Conservation (phyloP, 1,140 invertebrate species). For the Trissolcus basalis region DNA sequence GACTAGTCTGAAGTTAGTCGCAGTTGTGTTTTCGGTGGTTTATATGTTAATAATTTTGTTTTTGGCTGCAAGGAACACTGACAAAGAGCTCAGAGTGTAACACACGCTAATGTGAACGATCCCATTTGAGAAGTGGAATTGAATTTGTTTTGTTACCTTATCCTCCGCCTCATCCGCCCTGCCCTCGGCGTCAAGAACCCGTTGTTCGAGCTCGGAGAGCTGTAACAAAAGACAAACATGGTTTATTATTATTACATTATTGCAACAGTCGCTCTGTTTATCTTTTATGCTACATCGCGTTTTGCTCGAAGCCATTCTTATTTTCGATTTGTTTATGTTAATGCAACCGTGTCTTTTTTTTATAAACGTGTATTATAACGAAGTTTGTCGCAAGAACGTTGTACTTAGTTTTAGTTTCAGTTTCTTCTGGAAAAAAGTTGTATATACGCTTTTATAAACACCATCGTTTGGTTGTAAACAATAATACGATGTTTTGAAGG, state of each 20-base stretch:
- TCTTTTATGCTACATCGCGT: constrained; percentile 29
- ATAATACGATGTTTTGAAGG: too few relatives aligned
- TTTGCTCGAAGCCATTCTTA: constrained; percentile 25
- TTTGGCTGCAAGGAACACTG: too few relatives aligned
- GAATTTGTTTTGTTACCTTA: constrained; percentile 82
- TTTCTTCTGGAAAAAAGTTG: too few relatives aligned
- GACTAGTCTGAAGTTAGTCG: too few relatives aligned
- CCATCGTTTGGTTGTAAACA: too few relatives aligned
- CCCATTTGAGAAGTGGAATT: constrained; percentile 41
- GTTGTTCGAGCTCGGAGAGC: constrained; percentile 93
- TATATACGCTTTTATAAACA: too few relatives aligned
- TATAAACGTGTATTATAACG: too few relatives aligned
- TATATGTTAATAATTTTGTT: too few relatives aligned
- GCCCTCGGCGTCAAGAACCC: constrained; percentile 91
- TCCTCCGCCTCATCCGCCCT: constrained; percentile 93
- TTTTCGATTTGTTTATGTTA: constrained; percentile 58
- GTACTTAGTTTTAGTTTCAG: too few relatives aligned
- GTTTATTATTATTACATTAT: constrained; percentile 60
- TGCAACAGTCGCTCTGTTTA: constrained; percentile 44
- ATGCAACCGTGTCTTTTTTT: constrained; percentile 26
- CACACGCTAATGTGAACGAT: constrained; percentile 44
- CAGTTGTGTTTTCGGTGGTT: too few relatives aligned
- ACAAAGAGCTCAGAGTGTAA: background rate
- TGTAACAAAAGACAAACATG: constrained; percentile 80
- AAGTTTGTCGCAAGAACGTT: too few relatives aligned